Percentiles rank a stretch among this genome's conserved stretches.
phyloP scores from a whole-genome alignment of 30 jellyfish, hydroid and myxozoan genomes.

The Calvadosia cruxmelitensis region DNA sequence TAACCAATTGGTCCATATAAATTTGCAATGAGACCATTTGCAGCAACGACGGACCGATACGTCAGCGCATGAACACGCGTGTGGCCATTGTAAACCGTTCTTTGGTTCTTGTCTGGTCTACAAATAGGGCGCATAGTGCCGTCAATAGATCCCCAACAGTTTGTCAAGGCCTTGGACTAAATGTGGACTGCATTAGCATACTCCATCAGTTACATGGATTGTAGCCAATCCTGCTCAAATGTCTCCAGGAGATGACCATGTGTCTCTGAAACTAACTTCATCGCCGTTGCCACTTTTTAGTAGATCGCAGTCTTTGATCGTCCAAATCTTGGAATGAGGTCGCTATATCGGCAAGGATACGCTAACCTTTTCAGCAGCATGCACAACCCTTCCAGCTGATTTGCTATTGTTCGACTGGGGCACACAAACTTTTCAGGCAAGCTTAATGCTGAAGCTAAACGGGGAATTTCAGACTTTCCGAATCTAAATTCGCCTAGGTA shows the following conservation, averaged over 20 bases:
- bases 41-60: background rate
- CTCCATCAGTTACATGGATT: conserved; percentile 9
- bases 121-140: background rate
- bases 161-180: conserved; percentile 29
- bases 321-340: conserved; percentile 36
- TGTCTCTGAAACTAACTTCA: conserved; percentile 9
- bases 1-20: background rate
- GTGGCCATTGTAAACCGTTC: background rate
- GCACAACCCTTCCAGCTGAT: conserved; percentile 38
- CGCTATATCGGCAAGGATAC: conserved; percentile 44
- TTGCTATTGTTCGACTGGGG: conserved; percentile 24
- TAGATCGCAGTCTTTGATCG: conserved; percentile 18
- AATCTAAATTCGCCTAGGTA: conserved; percentile 28
- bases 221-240: conserved; percentile 33
- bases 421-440: conserved; percentile 31
- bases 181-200: conserved; percentile 30
- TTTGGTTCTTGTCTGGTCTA: background rate
- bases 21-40: background rate
- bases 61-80: background rate
- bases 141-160: conserved; percentile 34
- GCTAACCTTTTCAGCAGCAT: conserved; percentile 20
- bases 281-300: conserved; percentile 6
- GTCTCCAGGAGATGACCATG: conserved; percentile 20
- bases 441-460: conserved; percentile 18
- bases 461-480: conserved; percentile 19